Percentiles rank a stretch among this genome's conserved stretches.
These are phyloP conservation scores for Dendroctonus ponderosae DNA, from an alignment of 1,140 invertebrate genomes.

Conservation along the genomic window DNA sequence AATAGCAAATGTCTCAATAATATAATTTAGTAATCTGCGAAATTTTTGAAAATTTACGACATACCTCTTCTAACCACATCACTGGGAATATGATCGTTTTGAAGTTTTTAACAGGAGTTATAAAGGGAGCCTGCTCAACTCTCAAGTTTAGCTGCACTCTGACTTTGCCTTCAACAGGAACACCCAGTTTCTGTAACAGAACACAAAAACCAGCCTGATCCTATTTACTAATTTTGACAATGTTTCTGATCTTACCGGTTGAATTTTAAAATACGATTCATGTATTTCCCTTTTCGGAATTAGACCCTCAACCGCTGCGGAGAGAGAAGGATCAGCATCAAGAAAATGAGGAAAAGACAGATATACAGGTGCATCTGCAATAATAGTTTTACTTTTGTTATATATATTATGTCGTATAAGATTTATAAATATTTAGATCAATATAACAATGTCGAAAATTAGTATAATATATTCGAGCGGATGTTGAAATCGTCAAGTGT, in stretches of 20 bases:
- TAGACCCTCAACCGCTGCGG: slow-evolving; percentile 71
- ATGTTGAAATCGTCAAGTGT: too few relatives aligned
- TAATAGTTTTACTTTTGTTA: too few relatives aligned
- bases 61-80: slow-evolving; percentile 81
- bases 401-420: too few relatives aligned
- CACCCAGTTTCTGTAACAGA: slow-evolving; percentile 75
- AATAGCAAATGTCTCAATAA: too few relatives aligned
- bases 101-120: slow-evolving; percentile 71
- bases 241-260: slow-evolving; percentile 66
- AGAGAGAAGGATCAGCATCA: slow-evolving; percentile 71
- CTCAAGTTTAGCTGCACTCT: slow-evolving; percentile 79
- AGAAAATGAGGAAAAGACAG: slow-evolving; percentile 90
- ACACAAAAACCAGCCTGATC: slow-evolving; percentile 6
- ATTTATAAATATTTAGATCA: too few relatives aligned
- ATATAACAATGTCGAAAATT: too few relatives aligned
- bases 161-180: slow-evolving; percentile 78
- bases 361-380: slow-evolving; percentile 80
- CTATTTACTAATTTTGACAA: neutral
- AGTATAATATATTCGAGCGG: too few relatives aligned
- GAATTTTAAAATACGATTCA: slow-evolving; percentile 79
- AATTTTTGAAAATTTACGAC: neutral
- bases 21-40: neutral
- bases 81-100: slow-evolving; percentile 80
- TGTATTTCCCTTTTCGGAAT: slow-evolving; percentile 70
- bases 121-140: slow-evolving; percentile 69